Evolutionary conservation across 1,140 invertebrate species (phyloP).

Genomic region (Triops cancriformis): DNA sequence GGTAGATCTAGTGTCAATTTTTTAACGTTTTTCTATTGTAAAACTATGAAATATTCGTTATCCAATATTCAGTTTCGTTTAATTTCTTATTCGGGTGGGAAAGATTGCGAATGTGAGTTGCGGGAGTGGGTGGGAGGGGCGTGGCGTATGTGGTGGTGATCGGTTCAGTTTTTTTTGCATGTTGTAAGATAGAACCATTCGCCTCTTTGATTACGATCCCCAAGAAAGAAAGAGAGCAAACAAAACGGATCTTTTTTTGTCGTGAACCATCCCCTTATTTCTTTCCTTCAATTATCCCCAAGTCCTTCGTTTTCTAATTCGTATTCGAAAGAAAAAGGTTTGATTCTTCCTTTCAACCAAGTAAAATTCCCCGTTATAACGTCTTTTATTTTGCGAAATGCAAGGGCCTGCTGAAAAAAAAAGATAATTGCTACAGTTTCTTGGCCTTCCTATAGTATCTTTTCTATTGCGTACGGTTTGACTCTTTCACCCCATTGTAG

Average conservation of each 20-base stretch:
- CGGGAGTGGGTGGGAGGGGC: background rate
- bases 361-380: background rate
- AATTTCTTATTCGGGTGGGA: background rate
- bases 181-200: conserved; percentile 10
- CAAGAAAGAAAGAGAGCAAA: background rate
- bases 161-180: background rate
- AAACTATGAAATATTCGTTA: background rate
- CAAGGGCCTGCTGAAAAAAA: background rate
- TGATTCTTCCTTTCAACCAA: background rate
- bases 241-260: background rate
- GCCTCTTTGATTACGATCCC: conserved; percentile 6
- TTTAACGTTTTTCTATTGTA: conserved; percentile 10
- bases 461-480: background rate
- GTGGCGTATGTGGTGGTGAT: conserved; percentile 9
- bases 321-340: background rate
- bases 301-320: background rate
- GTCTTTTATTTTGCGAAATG: background rate
- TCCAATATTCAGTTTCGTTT: background rate
- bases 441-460: background rate
- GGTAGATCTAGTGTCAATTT: background rate
- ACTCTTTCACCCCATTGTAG: background rate
- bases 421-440: background rate
- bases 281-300: background rate
- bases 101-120: background rate
- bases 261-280: background rate